Evolutionary conservation across 2,113 vertebrate genomes (phyloP).

Genomic region (Chamaea fasciata): DNA sequence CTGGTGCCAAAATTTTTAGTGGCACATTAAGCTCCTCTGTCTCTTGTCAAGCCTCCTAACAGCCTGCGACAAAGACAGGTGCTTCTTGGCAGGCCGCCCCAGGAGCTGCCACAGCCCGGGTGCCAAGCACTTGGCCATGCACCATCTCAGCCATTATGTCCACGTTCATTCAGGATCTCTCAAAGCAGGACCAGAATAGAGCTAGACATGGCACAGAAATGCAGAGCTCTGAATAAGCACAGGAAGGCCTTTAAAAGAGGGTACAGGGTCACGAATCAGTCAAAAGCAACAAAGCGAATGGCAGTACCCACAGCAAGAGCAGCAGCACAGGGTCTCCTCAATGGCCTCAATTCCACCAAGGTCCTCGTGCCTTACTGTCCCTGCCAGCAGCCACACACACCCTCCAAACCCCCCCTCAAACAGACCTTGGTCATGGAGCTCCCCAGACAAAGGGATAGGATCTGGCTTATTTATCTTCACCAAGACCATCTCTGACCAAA

Average conservation of each 20-base stretch:
- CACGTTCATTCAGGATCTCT: constrained; percentile 1
- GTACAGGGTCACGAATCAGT: not conserved
- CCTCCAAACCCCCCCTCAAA: not conserved
- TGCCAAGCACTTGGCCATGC: constrained; percentile 1
- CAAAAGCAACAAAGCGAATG: not conserved
- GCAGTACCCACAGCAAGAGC: not conserved
- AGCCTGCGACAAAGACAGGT: not conserved
- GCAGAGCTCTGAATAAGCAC: not conserved
- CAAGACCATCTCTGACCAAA: not conserved
- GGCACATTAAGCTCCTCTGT: not conserved
- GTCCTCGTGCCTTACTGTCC: not conserved
- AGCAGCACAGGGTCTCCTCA: not conserved
- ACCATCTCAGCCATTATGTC: not conserved
- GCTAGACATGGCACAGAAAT: not conserved
- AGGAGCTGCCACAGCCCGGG: not conserved
- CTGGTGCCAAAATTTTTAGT: not conserved
- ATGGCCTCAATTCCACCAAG: not conserved
- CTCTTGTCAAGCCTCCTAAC: constrained; percentile 34
- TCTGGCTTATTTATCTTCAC: not conserved
- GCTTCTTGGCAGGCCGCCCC: constrained; percentile 12
- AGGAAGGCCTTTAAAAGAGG: not conserved
- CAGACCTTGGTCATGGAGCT: not conserved
- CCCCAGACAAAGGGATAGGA: not conserved
- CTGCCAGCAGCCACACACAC: not conserved
- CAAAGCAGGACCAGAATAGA: constrained; percentile 33